Evolutionary conservation across 2,797 vertebrate genomes (phyloP), one percentile per base, ranked within the genome.

Genomic region (Diplodus puntazzo): DNA sequence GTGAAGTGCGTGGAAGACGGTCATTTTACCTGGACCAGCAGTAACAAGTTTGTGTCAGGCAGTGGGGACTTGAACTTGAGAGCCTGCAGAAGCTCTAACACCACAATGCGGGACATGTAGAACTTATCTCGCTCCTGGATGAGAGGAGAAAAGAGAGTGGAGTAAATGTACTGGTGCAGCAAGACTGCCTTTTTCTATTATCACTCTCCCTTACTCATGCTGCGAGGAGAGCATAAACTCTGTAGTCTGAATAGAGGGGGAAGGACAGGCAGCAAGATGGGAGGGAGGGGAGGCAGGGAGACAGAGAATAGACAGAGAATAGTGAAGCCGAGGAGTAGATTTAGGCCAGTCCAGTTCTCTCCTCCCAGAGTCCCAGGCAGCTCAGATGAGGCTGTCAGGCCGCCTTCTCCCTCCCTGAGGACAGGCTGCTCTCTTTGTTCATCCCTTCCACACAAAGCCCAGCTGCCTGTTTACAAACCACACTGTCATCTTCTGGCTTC

Each of bases 41-140:
- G 96, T 85, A 99, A 94, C 81, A 99, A 95, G 94, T 99, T 99
- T 69, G 97, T 98, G 82, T 99, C 98, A 75, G 98, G 98, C 80
- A 99, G 94, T 21, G 98, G 96, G 13, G 98, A 99, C 88, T 99
- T 99, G 87, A 99, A 97, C 94, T 99, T 99, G 79, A 99, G 94
- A 50, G 98, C 98, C 92, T 99, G 98, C 69, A 99, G 95, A 80
- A 99, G 96, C 89, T 99, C 98, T 86, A 99, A 54, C 86, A 99
- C 97, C 83, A 99, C 97, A 72, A 97, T 97, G 67, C 98, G 97
- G 5, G 98, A 98, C 95, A 99, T 96, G 93, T 99, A 99, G 95
- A 98, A 98, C 93, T 99, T 99, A 94, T 99, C 98, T 87, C 98
- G 95, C 91, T 99, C 98, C 98, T 99, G 91, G 82, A 88, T 79